Percentiles rank a stretch among this genome's conserved stretches.
These are phyloP conservation scores for Apodemia hepburni DNA, from an alignment of 2,888 invertebrate species.

Conservation along the genomic window DNA sequence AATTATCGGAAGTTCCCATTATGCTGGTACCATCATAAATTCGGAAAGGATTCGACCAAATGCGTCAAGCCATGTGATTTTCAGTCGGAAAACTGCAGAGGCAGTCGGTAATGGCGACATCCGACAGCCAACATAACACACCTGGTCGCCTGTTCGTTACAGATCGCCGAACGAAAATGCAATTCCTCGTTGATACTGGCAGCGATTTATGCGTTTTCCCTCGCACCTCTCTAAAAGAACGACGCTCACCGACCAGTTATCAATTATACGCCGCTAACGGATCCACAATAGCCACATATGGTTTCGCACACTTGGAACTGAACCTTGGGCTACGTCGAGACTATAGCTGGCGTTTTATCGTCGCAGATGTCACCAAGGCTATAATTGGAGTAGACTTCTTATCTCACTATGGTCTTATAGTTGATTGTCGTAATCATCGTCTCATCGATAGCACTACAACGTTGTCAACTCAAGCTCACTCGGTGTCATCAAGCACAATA, in stretches of 20 bases:
- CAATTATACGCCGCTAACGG: slow-evolving; percentile 30
- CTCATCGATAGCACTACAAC: slow-evolving; percentile 26
- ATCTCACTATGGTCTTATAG: slow-evolving; percentile 25
- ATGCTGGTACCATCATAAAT: slow-evolving; percentile 26
- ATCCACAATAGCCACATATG: slow-evolving; percentile 28
- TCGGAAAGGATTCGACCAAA: slow-evolving; percentile 17
- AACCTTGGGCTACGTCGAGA: slow-evolving; percentile 30
- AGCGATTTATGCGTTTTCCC: background rate
- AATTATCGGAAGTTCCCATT: background rate
- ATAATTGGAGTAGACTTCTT: slow-evolving; percentile 24
- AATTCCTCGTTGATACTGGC: background rate
- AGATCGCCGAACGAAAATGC: slow-evolving; percentile 9
- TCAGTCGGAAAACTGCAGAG: slow-evolving; percentile 21
- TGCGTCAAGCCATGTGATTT: slow-evolving; percentile 21
- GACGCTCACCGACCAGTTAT: slow-evolving; percentile 8
- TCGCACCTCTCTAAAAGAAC: background rate
- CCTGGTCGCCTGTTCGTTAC: slow-evolving; percentile 22
- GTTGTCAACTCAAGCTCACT: slow-evolving; percentile 6
- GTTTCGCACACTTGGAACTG: slow-evolving; percentile 19
- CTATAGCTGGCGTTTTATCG: slow-evolving; percentile 30
- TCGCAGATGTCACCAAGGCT: slow-evolving; percentile 31
- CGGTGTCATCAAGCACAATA: background rate
- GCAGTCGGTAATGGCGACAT: slow-evolving; percentile 26
- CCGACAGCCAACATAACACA: slow-evolving; percentile 16
- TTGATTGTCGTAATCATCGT: slow-evolving; percentile 22